Percentiles rank a stretch among this genome's conserved stretches.
These are phyloP conservation scores for Coelopa frigida DNA, from an alignment of 1,140 invertebrate genomes.

Conservation along the genomic window DNA sequence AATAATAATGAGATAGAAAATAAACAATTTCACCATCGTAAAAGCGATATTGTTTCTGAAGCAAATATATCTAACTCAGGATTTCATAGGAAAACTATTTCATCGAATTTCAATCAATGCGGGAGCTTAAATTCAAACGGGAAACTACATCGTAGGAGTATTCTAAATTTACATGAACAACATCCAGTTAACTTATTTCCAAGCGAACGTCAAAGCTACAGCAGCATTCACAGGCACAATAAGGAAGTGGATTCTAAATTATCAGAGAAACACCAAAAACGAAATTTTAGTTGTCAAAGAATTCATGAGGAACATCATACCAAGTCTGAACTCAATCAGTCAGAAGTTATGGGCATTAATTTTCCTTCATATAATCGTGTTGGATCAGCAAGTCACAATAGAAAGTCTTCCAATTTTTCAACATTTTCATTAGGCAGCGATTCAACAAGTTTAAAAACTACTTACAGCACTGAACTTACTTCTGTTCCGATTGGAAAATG, in stretches of 20 bases:
- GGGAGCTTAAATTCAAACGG: slow-evolving; percentile 65
- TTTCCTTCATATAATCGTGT: too few relatives aligned
- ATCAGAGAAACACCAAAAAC: too few relatives aligned
- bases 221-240: slow-evolving; percentile 61
- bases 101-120: slow-evolving; percentile 23
- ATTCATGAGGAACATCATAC: too few relatives aligned
- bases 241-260: slow-evolving; percentile 43
- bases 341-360: too few relatives aligned
- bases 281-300: too few relatives aligned
- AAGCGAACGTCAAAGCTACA: slow-evolving; percentile 63
- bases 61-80: slow-evolving; percentile 66
- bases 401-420: too few relatives aligned
- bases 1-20: too few relatives aligned
- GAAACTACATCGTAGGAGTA: slow-evolving; percentile 69
- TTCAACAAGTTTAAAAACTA: too few relatives aligned
- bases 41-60: slow-evolving; percentile 65
- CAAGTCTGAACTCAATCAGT: too few relatives aligned
- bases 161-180: slow-evolving; percentile 65
- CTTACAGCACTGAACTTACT: too few relatives aligned
- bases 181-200: slow-evolving; percentile 40
- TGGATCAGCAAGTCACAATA: too few relatives aligned
- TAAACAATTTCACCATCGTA: slow-evolving; percentile 52
- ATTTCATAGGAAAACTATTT: slow-evolving; percentile 61
- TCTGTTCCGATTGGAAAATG: slow-evolving; percentile 62
- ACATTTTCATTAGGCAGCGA: too few relatives aligned